Conservation (phyloP, 2,797 vertebrate species). For the Alauda arvensis region DNA sequence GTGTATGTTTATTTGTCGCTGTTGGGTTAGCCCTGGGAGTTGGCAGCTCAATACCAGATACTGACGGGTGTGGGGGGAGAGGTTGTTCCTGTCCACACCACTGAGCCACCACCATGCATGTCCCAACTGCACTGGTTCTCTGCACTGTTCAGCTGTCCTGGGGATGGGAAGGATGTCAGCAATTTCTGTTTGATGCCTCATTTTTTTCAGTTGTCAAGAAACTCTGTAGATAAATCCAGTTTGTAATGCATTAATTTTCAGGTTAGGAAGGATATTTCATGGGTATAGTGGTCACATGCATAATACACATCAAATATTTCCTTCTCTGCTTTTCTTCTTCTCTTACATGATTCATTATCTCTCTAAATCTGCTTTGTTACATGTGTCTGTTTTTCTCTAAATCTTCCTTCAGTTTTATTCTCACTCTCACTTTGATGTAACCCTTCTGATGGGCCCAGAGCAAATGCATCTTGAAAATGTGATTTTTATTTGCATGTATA, state of each 20-base stretch:
- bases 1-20: not conserved
- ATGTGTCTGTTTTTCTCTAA: not conserved
- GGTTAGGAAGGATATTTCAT: not conserved
- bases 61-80: too few relatives aligned
- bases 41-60: not conserved
- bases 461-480: not conserved
- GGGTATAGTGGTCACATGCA: not conserved
- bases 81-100: not conserved
- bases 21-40: not conserved
- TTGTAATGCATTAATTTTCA: not conserved
- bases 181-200: not conserved
- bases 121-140: not conserved
- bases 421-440: not conserved
- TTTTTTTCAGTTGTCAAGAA: not conserved
- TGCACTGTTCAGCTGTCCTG: not conserved
- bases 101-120: not conserved
- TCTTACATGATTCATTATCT: not conserved
- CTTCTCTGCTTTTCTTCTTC: not conserved
- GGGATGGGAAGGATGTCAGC: too few relatives aligned
- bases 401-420: not conserved
- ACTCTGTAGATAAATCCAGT: not conserved
- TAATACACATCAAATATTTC: not conserved
- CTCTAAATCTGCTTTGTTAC: not conserved
- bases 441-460: not conserved
- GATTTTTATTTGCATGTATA: not conserved